Conservation (phyloP, 2,888 invertebrate genomes). For the Leptogaster cylindrica region DNA sequence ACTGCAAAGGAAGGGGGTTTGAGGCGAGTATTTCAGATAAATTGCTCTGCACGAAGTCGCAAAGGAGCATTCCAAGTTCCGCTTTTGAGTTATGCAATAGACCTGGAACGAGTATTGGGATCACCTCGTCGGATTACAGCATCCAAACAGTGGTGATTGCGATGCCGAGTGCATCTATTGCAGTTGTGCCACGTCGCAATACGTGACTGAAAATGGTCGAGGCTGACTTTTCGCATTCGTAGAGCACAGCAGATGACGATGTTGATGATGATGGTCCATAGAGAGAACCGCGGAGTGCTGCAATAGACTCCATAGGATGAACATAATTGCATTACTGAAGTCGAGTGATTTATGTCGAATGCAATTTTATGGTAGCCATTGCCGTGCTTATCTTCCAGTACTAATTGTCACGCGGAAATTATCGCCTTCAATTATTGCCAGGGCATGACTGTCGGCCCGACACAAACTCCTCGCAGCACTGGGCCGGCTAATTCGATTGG, state of each 20-base stretch:
- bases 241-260: slow-evolving; percentile 9
- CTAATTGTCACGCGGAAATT: slow-evolving; percentile 13
- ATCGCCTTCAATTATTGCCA: slow-evolving; percentile 5
- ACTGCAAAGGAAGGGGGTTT: not conserved
- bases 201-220: slow-evolving; percentile 12
- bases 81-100: slow-evolving; percentile 26
- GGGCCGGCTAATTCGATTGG: not conserved
- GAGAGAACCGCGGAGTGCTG: not conserved
- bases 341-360: slow-evolving; percentile 28
- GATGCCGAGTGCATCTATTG: slow-evolving; percentile 5
- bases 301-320: slow-evolving; percentile 9
- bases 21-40: not conserved
- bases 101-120: slow-evolving; percentile 36
- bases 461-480: not conserved
- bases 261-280: not conserved
- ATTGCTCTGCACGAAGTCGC: not conserved
- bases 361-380: slow-evolving; percentile 4
- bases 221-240: not conserved
- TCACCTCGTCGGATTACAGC: slow-evolving; percentile 31
- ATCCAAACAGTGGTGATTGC: slow-evolving; percentile 6
- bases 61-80: slow-evolving; percentile 21
- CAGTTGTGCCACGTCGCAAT: not conserved
- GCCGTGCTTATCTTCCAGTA: not conserved
- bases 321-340: slow-evolving; percentile 23
- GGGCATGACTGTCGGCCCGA: not conserved